A percentile compares a stretch with the other conserved stretches of the same genome.
Conservation (phyloP, 1,140 invertebrate genomes). For the Pseudomyrmex gracilis region DNA sequence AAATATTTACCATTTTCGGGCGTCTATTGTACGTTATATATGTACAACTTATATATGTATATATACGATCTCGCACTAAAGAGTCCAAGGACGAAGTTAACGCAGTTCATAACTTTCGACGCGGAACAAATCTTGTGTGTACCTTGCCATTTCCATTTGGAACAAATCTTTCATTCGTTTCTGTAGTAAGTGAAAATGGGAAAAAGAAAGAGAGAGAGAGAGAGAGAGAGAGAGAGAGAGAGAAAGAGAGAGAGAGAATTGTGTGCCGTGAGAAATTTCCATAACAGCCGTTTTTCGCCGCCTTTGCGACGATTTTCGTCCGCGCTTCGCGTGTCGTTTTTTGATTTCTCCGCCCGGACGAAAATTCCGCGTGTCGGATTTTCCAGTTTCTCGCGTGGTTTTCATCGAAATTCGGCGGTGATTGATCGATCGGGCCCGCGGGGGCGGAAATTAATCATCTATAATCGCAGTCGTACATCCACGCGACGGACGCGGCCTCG, state of each 20-base stretch:
- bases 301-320: not conserved
- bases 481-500: conserved; percentile 48
- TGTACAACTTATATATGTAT: no score
- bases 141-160: conserved; percentile 46
- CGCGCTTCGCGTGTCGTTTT: not conserved
- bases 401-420: conserved; percentile 36
- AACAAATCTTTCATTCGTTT: conserved; percentile 51
- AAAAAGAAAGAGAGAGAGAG: not conserved
- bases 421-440: not conserved
- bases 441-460: conserved; percentile 55
- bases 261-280: conserved; percentile 23
- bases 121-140: conserved; percentile 56
- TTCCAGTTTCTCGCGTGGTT: conserved; percentile 9
- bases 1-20: not conserved
- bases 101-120: conserved; percentile 42
- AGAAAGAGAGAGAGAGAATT: conserved; percentile 3
- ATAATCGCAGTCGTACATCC: conserved; percentile 40
- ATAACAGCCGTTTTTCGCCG: conserved; percentile 22
- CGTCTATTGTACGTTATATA: not conserved
- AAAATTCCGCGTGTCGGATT: not conserved
- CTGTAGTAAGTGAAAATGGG: not conserved
- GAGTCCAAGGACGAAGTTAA: conserved; percentile 31
- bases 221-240: not conserved
- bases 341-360: not conserved
- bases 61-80: conserved; percentile 42